Percentiles rank a stretch among this genome's conserved stretches.
phyloP scores from a whole-genome alignment of 2,113 vertebrate species.

The Bubo blakistoni region DNA sequence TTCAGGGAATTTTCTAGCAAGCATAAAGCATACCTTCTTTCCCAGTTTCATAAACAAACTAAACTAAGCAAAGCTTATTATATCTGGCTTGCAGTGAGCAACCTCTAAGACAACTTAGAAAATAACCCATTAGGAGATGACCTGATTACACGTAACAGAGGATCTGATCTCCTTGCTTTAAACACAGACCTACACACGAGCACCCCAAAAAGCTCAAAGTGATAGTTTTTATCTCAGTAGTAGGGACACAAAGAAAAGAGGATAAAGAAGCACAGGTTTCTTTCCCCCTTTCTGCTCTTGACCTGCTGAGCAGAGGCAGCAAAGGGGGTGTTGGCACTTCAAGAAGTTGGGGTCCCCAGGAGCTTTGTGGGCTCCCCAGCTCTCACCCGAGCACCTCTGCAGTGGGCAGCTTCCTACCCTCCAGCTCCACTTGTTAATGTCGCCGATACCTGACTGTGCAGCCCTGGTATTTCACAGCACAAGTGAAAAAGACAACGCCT shows the following conservation, averaged over 20 bases:
- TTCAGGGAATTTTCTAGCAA: background rate
- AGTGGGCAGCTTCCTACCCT: background rate
- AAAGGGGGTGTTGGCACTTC: background rate
- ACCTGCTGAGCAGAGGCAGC: background rate
- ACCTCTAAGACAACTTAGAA: background rate
- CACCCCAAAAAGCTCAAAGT: background rate
- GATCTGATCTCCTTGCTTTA: background rate
- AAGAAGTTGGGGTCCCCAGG: background rate
- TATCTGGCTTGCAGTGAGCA: background rate
- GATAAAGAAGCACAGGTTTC: background rate
- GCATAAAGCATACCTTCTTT: background rate
- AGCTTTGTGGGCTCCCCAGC: background rate
- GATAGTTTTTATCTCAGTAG: background rate
- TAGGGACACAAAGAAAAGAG: background rate
- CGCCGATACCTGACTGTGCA: rapidly evolving
- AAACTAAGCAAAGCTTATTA: background rate
- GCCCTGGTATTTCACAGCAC: background rate
- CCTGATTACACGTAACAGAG: background rate
- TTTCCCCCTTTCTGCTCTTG: background rate
- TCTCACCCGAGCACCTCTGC: background rate
- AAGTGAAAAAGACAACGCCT: rapidly evolving
- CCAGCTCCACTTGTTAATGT: background rate
- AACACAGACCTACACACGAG: background rate
- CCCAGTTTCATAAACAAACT: background rate
- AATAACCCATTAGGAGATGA: background rate